Evolutionary conservation across 2,888 invertebrate species (phyloP).

Genomic region (Ditula angustiorana): DNA sequence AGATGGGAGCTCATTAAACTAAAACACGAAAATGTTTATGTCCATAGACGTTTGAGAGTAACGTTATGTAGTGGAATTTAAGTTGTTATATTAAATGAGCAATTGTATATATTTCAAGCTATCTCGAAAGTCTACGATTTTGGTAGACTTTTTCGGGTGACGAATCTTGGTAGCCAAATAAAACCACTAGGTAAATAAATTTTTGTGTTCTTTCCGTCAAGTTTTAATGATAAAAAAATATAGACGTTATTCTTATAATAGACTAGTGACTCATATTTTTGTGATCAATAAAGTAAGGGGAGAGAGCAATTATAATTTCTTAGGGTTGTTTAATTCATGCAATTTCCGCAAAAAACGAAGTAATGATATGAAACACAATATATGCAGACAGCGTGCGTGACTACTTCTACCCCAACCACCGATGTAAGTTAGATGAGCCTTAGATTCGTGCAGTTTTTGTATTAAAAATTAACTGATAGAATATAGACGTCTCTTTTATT

Average conservation of each 20-base stretch:
- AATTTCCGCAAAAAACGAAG: conserved; percentile 1
- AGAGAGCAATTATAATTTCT: background rate
- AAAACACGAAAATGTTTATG: conserved; percentile 1
- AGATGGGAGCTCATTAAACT: conserved; percentile 29
- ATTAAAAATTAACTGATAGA: no score
- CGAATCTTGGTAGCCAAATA: no score
- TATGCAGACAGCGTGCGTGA: background rate
- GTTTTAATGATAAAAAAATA: no score
- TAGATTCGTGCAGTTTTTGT: no score
- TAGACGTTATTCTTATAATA: background rate
- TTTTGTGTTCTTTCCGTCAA: no score
- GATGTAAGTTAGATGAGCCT: no score
- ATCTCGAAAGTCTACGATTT: no score
- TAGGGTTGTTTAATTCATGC: conserved; percentile 22
- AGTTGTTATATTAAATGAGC: no score
- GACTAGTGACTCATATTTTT: background rate
- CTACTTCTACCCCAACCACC: background rate
- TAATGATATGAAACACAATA: background rate
- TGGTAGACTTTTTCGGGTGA: no score
- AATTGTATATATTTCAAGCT: no score
- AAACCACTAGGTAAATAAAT: no score
- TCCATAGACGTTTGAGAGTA: background rate
- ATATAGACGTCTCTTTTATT: no score
- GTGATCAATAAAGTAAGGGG: background rate
- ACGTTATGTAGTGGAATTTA: background rate